These are phyloP conservation scores for Scaptomyza tumidula DNA, from an alignment of 2,888 invertebrate species.

Conservation along the genomic window DNA sequence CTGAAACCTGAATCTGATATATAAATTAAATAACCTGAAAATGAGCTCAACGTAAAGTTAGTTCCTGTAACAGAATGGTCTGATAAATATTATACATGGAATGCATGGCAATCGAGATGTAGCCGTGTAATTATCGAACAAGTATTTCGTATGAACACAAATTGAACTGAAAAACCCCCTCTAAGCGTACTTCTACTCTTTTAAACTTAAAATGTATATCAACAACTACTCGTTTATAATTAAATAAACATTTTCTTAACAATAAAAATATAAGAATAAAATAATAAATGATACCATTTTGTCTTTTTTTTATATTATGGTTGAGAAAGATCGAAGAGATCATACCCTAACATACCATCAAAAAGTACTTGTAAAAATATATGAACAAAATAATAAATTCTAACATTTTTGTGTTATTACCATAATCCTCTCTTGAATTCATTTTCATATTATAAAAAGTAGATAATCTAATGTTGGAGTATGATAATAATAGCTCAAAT, in stretches of 20 bases:
- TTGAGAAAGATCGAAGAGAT: too few species aligned
- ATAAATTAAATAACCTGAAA: constrained; percentile 62
- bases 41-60: constrained; percentile 50
- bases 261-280: not conserved
- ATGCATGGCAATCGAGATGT: constrained; percentile 63
- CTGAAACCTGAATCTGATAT: constrained; percentile 49
- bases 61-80: constrained; percentile 72
- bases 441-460: too few species aligned
- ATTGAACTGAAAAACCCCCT: constrained; percentile 12
- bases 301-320: too few species aligned
- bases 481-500: too few species aligned
- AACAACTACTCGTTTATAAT: not conserved
- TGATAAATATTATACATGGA: constrained; percentile 72
- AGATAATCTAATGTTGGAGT: too few species aligned
- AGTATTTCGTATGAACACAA: constrained; percentile 9
- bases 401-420: too few species aligned
- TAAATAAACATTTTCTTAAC: not conserved
- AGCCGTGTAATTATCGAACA: constrained; percentile 37
- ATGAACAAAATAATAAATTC: too few species aligned
- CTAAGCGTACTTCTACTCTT: not conserved
- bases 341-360: too few species aligned
- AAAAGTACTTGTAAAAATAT: too few species aligned
- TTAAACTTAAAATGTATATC: not conserved
- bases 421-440: too few species aligned
- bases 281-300: too few species aligned